Evolutionary conservation across 2,888 invertebrate species (phyloP).

Genomic region (Megastigmus dorsalis): DNA sequence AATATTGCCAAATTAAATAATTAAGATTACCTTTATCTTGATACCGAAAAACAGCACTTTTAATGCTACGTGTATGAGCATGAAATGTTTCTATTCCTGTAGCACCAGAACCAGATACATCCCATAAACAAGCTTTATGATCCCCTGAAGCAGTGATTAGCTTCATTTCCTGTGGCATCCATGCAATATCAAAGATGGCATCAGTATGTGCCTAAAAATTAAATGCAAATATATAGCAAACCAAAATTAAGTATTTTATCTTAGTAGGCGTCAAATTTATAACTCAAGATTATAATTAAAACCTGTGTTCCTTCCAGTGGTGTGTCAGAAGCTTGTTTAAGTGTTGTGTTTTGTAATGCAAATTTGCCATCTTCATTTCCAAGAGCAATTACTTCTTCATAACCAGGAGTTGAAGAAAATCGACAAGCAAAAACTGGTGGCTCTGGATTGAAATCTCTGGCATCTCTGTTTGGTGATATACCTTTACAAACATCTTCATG

Average conservation of each 20-base stretch:
- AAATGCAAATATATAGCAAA: too few relatives aligned
- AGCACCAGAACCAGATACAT: constrained; percentile 76
- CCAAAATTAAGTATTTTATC: too few relatives aligned
- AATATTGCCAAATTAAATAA: background rate
- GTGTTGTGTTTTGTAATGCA: constrained; percentile 75
- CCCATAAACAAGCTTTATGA: constrained; percentile 88
- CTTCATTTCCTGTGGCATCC: constrained; percentile 86
- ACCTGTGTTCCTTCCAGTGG: constrained; percentile 76
- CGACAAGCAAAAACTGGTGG: constrained; percentile 88
- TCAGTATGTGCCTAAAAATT: constrained; percentile 81
- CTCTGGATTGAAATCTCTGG: constrained; percentile 75
- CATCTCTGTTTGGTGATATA: constrained; percentile 74
- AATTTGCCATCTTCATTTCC: constrained; percentile 91
- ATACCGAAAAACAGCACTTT: constrained; percentile 85
- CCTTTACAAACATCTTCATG: constrained; percentile 81
- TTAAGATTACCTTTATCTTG: constrained; percentile 77
- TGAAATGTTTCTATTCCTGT: constrained; percentile 79
- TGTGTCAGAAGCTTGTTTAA: constrained; percentile 49
- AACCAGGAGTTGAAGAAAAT: constrained; percentile 81
- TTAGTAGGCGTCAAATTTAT: too few relatives aligned
- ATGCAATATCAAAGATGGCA: constrained; percentile 92
- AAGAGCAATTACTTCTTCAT: constrained; percentile 84
- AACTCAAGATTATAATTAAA: constrained; percentile 49
- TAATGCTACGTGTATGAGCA: constrained; percentile 88
- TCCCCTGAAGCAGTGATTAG: constrained; percentile 91